phyloP scores from a whole-genome alignment of 2,113 vertebrate species.

The Alethe castanea region DNA sequence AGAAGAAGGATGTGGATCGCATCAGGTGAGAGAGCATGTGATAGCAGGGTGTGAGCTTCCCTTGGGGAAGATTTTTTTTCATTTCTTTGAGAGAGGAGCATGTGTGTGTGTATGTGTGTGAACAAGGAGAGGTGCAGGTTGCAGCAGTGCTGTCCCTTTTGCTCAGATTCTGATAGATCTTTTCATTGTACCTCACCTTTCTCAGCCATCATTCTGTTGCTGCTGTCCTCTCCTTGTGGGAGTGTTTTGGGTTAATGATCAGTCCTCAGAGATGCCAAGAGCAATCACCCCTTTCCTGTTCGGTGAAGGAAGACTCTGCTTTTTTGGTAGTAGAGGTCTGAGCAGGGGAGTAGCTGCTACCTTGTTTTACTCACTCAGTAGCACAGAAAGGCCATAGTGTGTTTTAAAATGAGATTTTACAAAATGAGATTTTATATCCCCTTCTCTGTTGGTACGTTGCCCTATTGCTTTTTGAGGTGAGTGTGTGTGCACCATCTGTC shows the following conservation, averaged over 20 bases:
- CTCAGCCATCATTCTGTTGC: neutral
- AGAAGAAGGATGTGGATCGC: conserved; percentile 72
- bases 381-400: neutral
- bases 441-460: neutral
- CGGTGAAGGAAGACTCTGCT: neutral
- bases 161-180: neutral
- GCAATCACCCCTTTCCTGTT: neutral
- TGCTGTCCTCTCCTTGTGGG: neutral
- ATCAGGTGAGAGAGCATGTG: conserved; percentile 60
- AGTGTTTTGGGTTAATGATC: neutral
- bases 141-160: neutral
- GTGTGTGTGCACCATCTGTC: neutral
- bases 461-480: neutral
- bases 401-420: neutral
- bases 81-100: neutral
- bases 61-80: neutral
- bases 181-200: neutral
- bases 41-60: neutral
- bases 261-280: neutral
- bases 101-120: too few relatives aligned
- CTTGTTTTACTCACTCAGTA: neutral
- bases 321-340: neutral
- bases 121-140: neutral
- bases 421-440: neutral
- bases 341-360: neutral